Percentiles rank a stretch among this genome's conserved stretches.
phyloP scores from a whole-genome alignment of 1,140 invertebrate species.

The Macrotrachela quadricornifera region DNA sequence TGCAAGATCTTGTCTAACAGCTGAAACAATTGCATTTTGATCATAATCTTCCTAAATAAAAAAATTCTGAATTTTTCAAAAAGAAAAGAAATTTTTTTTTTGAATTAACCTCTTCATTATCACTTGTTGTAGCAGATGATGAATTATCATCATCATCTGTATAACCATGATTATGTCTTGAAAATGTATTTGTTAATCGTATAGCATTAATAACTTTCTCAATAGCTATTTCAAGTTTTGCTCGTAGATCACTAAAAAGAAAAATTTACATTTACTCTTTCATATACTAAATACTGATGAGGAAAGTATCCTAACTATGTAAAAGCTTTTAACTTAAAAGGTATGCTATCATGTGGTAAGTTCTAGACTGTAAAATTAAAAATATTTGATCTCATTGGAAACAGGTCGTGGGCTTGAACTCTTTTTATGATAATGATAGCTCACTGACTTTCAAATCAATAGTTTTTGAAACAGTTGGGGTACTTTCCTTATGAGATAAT shows the following conservation, averaged over 20 bases:
- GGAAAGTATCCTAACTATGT: too few relatives aligned
- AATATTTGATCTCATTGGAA: too few relatives aligned
- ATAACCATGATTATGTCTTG: not conserved
- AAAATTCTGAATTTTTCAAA: not conserved
- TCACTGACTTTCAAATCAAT: too few relatives aligned
- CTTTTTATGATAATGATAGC: too few relatives aligned
- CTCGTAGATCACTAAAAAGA: slow-evolving; percentile 54
- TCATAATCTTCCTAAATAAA: slow-evolving; percentile 30
- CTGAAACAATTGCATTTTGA: slow-evolving; percentile 49
- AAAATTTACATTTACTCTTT: slow-evolving; percentile 2
- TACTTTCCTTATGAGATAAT: too few relatives aligned
- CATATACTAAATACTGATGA: too few relatives aligned
- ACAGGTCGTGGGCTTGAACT: too few relatives aligned
- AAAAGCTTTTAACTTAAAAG: too few relatives aligned
- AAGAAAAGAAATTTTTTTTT: slow-evolving; percentile 4
- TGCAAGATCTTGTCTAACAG: slow-evolving; percentile 71
- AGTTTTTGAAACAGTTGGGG: too few relatives aligned
- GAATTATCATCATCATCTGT: slow-evolving; percentile 12
- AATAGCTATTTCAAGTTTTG: slow-evolving; percentile 69
- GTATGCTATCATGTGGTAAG: too few relatives aligned
- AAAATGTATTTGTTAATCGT: slow-evolving; percentile 11
- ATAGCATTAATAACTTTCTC: slow-evolving; percentile 45
- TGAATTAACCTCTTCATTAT: slow-evolving; percentile 41
- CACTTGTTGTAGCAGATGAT: slow-evolving; percentile 32
- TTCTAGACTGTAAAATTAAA: too few relatives aligned